These are phyloP conservation scores for Catocala sponsa DNA, from an alignment of 2,888 invertebrate genomes.

Conservation along the genomic window DNA sequence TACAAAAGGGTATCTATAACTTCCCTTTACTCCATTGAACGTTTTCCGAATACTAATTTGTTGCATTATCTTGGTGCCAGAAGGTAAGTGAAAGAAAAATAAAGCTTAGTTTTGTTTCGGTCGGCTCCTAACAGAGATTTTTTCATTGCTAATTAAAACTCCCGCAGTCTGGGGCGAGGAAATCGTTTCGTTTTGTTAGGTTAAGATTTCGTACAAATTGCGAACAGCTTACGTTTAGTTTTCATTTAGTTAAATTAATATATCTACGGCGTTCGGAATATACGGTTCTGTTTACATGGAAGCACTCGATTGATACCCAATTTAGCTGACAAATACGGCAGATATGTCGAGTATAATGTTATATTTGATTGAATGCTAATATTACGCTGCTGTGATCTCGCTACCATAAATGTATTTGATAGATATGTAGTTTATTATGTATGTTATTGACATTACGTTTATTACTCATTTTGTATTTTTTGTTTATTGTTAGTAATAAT, in stretches of 20 bases:
- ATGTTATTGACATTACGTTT: background rate
- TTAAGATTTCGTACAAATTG: constrained; percentile 34
- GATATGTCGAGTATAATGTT: background rate
- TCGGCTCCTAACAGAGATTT: constrained; percentile 52
- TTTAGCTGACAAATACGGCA: constrained; percentile 2
- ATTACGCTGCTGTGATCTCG: constrained; percentile 5
- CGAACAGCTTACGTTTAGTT: constrained; percentile 15
- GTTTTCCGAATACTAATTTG: constrained; percentile 65
- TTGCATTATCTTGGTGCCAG: constrained; percentile 51
- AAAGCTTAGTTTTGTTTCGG: constrained; percentile 55
- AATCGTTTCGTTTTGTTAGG: constrained; percentile 43
- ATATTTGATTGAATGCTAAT: constrained; percentile 6
- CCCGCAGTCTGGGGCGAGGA: constrained; percentile 50
- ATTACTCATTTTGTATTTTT: background rate
- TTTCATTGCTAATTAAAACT: constrained; percentile 66
- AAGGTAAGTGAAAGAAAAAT: constrained; percentile 58
- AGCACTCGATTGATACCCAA: background rate
- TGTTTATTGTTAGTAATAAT: background rate
- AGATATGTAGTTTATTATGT: constrained; percentile 28
- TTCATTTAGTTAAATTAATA: constrained; percentile 11
- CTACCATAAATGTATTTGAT: constrained; percentile 12
- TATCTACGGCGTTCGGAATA: background rate
- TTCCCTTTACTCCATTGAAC: constrained; percentile 51
- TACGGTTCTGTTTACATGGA: background rate
- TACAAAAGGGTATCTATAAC: constrained; percentile 56